Conservation (phyloP, 2,888 invertebrate genomes). For the Drosophila suboccidentalis region DNA sequence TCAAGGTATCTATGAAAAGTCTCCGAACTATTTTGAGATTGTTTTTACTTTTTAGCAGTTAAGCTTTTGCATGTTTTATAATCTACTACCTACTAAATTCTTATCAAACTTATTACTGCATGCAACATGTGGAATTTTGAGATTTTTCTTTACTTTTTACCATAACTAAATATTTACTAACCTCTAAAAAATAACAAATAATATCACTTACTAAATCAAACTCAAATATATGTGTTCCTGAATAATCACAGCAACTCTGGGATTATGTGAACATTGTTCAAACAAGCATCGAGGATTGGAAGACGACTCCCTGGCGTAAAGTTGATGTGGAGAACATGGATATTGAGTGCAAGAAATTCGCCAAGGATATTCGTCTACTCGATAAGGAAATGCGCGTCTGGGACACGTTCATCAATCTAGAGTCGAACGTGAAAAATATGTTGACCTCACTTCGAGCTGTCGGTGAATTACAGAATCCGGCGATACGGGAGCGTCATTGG, state of each 20-base stretch:
- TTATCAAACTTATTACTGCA: constrained; percentile 58
- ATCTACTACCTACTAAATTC: constrained; percentile 60
- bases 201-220: constrained; percentile 9
- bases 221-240: constrained; percentile 1
- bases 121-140: constrained; percentile 75
- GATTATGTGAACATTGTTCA: constrained; percentile 96
- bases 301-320: constrained; percentile 98
- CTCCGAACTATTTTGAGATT: neutral
- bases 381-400: constrained; percentile 98
- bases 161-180: constrained; percentile 51
- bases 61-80: constrained; percentile 65
- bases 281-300: constrained; percentile 98
- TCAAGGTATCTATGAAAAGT: constrained; percentile 89
- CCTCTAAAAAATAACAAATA: neutral
- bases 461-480: constrained; percentile 97
- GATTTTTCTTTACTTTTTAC: constrained; percentile 54
- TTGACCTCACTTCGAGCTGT: constrained; percentile 97
- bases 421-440: constrained; percentile 98
- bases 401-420: constrained; percentile 95
- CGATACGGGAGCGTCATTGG: constrained; percentile 98
- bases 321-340: constrained; percentile 99
- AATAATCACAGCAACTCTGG: constrained; percentile 92
- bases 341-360: constrained; percentile 98
- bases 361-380: constrained; percentile 95
- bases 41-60: neutral